Evolutionary conservation across 37 sponge, comb jelly and placozoan genomes (phyloP).

Genomic region (Agelas oroides): DNA sequence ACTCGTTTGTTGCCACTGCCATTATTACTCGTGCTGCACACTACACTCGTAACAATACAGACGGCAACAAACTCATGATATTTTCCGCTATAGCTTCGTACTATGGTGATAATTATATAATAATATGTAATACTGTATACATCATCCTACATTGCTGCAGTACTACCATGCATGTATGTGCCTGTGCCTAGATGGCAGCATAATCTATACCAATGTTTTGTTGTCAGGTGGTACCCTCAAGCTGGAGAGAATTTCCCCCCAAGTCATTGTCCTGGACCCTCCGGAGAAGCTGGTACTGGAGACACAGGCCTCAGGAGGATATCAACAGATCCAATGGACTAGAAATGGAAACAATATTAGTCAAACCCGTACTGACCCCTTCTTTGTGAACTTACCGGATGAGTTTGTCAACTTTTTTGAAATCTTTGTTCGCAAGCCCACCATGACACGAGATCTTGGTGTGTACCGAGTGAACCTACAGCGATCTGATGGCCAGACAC

Average conservation of each 20-base stretch:
- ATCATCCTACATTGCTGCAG: too few species aligned
- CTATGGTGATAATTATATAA: too few species aligned
- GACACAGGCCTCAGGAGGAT: slow-evolving; percentile 33
- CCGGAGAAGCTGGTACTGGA: slow-evolving; percentile 55
- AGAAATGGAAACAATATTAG: not conserved
- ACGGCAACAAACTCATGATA: too few species aligned
- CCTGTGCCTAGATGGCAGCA: too few species aligned
- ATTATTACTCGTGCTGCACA: too few species aligned
- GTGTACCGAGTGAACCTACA: not conserved
- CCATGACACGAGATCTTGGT: slow-evolving; percentile 26
- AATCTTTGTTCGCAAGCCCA: slow-evolving; percentile 37
- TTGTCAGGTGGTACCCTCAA: not conserved
- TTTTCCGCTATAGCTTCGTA: too few species aligned
- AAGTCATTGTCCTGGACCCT: slow-evolving; percentile 26
- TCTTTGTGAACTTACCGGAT: not conserved
- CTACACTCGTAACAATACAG: too few species aligned
- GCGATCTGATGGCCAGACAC: not conserved
- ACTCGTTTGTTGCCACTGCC: too few species aligned
- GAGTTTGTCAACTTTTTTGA: slow-evolving; percentile 28
- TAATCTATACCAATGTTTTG: too few species aligned
- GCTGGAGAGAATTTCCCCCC: slow-evolving; percentile 25
- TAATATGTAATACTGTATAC: too few species aligned
- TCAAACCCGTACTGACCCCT: too few species aligned
- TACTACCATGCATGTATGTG: too few species aligned
- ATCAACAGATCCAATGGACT: not conserved